Base-by-base conservation (phyloP, 1,140 invertebrate species). In the Zophobas atratus region DNA sequence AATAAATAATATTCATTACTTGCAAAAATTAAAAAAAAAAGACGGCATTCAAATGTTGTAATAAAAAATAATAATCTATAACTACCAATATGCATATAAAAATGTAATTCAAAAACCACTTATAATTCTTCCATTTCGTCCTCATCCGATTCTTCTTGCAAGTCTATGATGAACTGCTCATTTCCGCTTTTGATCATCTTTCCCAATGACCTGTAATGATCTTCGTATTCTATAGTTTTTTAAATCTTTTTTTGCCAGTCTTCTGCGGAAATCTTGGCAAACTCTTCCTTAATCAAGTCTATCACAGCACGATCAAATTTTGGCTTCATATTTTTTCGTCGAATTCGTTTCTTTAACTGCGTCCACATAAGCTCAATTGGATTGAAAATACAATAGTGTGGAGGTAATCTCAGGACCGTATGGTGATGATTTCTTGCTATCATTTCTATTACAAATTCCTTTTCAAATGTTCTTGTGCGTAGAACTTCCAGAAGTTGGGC, bases 271-370 rank as follows among this genome's bases (percentile, higher is more conserved):
- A 53, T 53, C 5, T 8, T 53, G 49, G 20, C 49, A 53, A 53
- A 4, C 20, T 53, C 49, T 8, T 53, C 49, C 20, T 6, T 6
- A 8, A 53, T 32, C 49, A 53, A 32, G 2, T 53, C 20, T 32
- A 53, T 53, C 20, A 8, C 20, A 8, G 2, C 20, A 2, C 49
- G 5, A 53, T 53, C 49, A 20, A 53, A 53, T 20, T 32, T 53
- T 2, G 49, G 49, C 2, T 6, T 8, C 2, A 8, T 20, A 53
- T 53, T 53, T 20, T 53, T 53, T 53, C 5, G 49, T 8, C 49
- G 49, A 53, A 53, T 53, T 20, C 49, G 5, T 53, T 53, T 53
- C 20, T 53, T 53, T 32, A 53, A 32, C 49, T 53, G 49, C 4
- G 2, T 2, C 49, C 49, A 53, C 5, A 53, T 53, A 8, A 53